Conservation (phyloP, 2,797 vertebrate species). For the Enteromius radiatus region DNA sequence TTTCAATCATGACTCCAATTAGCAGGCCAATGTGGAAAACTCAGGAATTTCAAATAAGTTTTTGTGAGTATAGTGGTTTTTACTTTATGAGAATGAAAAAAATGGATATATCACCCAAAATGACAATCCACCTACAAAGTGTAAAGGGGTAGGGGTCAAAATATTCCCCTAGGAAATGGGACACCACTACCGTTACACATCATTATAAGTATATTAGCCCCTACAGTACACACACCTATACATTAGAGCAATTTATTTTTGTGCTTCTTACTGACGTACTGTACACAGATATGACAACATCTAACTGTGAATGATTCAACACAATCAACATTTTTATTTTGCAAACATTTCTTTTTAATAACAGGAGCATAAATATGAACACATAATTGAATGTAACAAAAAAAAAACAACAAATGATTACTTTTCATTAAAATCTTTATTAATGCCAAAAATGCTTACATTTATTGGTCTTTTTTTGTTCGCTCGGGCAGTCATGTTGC, state of each 20-base stretch:
- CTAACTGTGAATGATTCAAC: not conserved
- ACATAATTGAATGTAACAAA: not conserved
- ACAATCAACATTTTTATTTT: not conserved
- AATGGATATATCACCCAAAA: not conserved
- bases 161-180: too few relatives aligned
- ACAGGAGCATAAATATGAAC: not conserved
- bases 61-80: not conserved
- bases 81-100: not conserved
- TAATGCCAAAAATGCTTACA: not conserved
- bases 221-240: too few relatives aligned
- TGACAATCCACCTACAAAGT: not conserved
- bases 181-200: too few relatives aligned
- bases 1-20: not conserved
- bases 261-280: too few relatives aligned
- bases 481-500: not conserved
- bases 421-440: not conserved
- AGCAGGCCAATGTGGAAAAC: not conserved
- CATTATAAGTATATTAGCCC: too few relatives aligned
- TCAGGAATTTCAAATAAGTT: not conserved
- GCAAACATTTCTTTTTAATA: not conserved
- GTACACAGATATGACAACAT: too few relatives aligned
- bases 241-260: too few relatives aligned
- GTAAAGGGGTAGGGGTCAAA: too few relatives aligned
- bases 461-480: not conserved
- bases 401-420: not conserved